Evolutionary conservation across 1,140 invertebrate genomes (phyloP).

Genomic region (Calliopsis andreniformis): DNA sequence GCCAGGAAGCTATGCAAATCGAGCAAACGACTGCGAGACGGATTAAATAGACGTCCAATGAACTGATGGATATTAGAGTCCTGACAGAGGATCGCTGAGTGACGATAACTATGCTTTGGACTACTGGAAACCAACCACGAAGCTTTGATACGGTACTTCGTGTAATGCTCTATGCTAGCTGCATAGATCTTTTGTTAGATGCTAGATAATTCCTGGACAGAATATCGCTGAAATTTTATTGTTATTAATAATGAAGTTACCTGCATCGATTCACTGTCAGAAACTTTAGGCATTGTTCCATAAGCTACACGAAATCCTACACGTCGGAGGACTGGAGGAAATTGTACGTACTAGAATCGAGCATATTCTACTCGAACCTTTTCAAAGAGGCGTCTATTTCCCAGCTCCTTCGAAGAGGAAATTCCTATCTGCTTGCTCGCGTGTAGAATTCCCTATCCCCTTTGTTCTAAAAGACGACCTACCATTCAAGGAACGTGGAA

Average conservation of each 20-base stretch:
- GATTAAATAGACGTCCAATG: constrained; percentile 60
- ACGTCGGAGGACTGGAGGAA: neutral
- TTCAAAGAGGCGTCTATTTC: neutral
- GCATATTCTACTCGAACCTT: neutral
- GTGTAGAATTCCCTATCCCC: neutral
- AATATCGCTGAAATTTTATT: no score
- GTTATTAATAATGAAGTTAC: constrained; percentile 27
- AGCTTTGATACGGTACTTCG: no score
- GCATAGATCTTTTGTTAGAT: neutral
- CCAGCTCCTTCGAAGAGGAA: neutral
- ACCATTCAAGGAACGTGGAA: constrained; percentile 3
- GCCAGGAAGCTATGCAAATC: constrained; percentile 64
- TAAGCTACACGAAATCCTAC: neutral
- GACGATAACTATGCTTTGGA: neutral
- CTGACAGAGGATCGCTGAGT: constrained; percentile 36
- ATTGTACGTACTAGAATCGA: constrained; percentile 9
- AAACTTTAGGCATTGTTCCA: constrained; percentile 8
- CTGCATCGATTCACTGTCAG: neutral
- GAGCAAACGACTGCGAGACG: constrained; percentile 55
- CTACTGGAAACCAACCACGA: neutral
- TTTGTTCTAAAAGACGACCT: neutral
- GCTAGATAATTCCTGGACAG: neutral
- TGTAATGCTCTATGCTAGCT: no score
- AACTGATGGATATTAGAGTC: constrained; percentile 66
- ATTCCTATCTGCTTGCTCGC: constrained; percentile 1